Conservation (phyloP, 2,113 vertebrate genomes). For the Synchiropus splendidus region DNA sequence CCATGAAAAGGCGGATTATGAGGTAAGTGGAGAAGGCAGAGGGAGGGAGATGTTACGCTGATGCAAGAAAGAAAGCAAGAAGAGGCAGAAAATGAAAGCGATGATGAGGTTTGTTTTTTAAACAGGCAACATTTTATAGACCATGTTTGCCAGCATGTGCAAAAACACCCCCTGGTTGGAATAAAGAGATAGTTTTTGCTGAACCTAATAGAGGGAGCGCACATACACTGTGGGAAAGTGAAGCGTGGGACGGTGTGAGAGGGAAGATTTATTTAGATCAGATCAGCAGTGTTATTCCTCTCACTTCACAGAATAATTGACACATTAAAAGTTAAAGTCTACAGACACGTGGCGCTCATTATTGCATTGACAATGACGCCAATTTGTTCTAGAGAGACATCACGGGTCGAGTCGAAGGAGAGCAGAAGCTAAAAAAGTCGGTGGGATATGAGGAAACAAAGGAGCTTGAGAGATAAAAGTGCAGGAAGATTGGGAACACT, state of each 20-base stretch:
- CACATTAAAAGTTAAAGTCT: conserved; percentile 5
- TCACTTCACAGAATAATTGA: conserved; percentile 2
- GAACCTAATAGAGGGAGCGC: conserved; percentile 13
- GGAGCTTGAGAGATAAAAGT: neutral
- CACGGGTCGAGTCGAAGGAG: neutral
- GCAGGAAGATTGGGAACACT: neutral
- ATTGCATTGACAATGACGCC: neutral
- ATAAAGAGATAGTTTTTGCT: conserved; percentile 26
- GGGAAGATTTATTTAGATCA: conserved; percentile 19
- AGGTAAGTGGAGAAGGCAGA: neutral
- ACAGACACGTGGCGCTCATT: neutral
- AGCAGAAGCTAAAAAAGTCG: neutral
- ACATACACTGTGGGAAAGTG: conserved; percentile 13
- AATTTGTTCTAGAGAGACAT: neutral
- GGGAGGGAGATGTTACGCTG: conserved; percentile 7
- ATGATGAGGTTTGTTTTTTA: conserved; percentile 18
- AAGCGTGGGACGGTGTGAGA: conserved; percentile 21
- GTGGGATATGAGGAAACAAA: neutral
- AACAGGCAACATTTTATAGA: conserved; percentile 23
- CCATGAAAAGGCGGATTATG: conserved; percentile 39
- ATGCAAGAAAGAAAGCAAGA: conserved; percentile 16
- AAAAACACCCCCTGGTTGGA: conserved; percentile 35
- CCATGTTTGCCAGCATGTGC: conserved; percentile 10
- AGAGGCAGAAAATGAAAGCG: conserved; percentile 20
- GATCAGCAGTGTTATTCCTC: conserved; percentile 6